phyloP scores from a whole-genome alignment of 2,797 vertebrate genomes.

The Gorsachius magnificus region DNA sequence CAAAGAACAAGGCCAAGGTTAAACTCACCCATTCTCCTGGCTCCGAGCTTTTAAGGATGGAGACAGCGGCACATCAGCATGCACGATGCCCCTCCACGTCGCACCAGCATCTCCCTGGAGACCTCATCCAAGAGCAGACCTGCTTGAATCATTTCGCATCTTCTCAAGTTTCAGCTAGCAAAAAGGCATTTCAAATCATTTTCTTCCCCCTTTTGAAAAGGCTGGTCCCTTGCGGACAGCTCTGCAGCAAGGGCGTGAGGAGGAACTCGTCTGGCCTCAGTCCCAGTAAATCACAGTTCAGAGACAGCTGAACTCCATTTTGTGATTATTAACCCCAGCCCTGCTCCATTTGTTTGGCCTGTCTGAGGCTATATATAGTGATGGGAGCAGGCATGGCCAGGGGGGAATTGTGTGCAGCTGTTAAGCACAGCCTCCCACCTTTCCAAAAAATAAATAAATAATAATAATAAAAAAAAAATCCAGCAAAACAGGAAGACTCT shows the following conservation, averaged over 20 bases:
- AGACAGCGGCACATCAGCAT: neutral
- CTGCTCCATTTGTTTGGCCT: constrained; percentile 27
- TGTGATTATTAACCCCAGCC: constrained; percentile 47
- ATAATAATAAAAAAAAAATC: neutral
- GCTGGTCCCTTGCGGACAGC: neutral
- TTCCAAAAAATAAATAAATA: neutral
- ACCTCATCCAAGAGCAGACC: neutral
- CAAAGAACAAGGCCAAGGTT: rapidly evolving
- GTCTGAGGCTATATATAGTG: constrained; percentile 43
- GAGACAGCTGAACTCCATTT: constrained; percentile 55
- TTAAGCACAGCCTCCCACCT: neutral
- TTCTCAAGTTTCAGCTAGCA: neutral
- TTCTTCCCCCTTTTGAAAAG: neutral
- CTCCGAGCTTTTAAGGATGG: rapidly evolving
- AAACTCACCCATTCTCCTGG: neutral
- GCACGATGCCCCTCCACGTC: rapidly evolving
- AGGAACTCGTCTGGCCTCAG: constrained; percentile 6
- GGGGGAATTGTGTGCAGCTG: constrained; percentile 27
- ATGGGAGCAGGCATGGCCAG: constrained; percentile 32
- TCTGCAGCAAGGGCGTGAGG: neutral
- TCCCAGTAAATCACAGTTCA: constrained; percentile 60
- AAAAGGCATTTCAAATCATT: neutral
- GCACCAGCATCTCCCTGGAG: neutral
- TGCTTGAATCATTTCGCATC: neutral
- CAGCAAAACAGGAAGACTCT: constrained; percentile 64